Evolutionary conservation across 2,888 invertebrate genomes (phyloP), one percentile per base, ranked within the genome.

Genomic region (Scaptomyza parva): DNA sequence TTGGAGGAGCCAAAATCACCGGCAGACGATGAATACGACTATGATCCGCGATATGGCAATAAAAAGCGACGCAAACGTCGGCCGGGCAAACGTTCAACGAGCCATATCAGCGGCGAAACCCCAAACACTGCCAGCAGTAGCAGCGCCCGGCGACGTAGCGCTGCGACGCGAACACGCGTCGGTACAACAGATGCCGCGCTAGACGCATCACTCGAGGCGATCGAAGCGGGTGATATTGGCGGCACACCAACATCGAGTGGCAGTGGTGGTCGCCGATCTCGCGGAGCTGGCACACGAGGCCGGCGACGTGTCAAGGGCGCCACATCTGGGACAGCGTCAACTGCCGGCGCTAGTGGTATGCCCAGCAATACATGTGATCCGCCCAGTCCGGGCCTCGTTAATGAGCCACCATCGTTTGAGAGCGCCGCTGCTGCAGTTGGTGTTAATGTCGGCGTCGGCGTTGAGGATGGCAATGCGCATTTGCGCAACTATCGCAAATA

Each of bases 1-100:
- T 96, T 96, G 68, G 98, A 98, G 88, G 97, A 97, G 88, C 97
- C 96, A 0, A 97, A 98, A 89, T 95, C 96, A 37, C 97, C 98
- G 86, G 95, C 96, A 24, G 97, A 98, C 88, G 97, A 97, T 12
- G 98, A 98, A 91, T 96, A 97, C 88, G 98, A 98, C 90, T 98
- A 97, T 91, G 96, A 96, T 89, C 92, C 92, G 58, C 90, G 92
- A 12, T 92, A 92, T 66, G 92, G 92, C 8, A 91, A 88, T 58
- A 92, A 92, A 47, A 92, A 92, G 64, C 88, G 92, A 70, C 90
- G 91, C 85, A 92, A 91, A 81, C 90, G 90, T 43, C 88, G 91
- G n/a, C 87, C 89, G 2, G 90, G 90, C 14, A 90, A 91, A 58
- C 90, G 91, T 55, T 74, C 87, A 14, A 40, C 74, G 5, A 67